Percentiles rank a stretch among this genome's conserved stretches.
Evolutionary conservation across 2,113 vertebrate species (phyloP).

Genomic region (Sylvia atricapilla): DNA sequence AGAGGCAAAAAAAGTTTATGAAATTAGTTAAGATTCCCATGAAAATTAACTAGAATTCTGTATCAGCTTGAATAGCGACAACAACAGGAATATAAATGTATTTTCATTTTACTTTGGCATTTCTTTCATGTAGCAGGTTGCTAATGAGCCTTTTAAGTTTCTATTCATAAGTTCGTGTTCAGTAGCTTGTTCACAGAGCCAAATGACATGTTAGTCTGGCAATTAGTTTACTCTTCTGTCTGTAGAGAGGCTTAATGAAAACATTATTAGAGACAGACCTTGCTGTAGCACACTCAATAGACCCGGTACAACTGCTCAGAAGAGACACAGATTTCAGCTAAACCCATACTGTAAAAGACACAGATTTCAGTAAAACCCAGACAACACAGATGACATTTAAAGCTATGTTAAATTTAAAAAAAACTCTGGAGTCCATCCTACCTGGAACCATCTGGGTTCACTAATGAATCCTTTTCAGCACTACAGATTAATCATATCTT

Average conservation of each 20-base stretch:
- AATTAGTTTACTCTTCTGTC: constrained; percentile 27
- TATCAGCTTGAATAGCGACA: background rate
- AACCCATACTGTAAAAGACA: background rate
- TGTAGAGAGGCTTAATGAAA: constrained; percentile 38
- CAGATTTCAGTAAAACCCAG: background rate
- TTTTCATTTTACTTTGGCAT: background rate
- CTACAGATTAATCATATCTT: background rate
- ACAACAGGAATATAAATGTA: background rate
- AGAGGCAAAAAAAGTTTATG: background rate
- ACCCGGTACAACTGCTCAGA: background rate
- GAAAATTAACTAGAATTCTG: background rate
- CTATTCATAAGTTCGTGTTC: background rate
- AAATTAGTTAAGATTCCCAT: background rate
- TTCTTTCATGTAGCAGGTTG: constrained; percentile 33
- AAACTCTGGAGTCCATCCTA: background rate
- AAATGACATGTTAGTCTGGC: constrained; percentile 2
- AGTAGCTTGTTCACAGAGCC: constrained; percentile 2
- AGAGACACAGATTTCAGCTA: background rate
- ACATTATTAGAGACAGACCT: constrained; percentile 35
- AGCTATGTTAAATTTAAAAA: background rate
- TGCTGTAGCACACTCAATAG: background rate
- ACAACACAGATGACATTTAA: background rate
- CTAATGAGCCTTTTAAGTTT: constrained; percentile 12
- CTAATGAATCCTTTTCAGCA: background rate
- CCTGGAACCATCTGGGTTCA: background rate